Percentiles rank a stretch among this genome's conserved stretches.
Evolutionary conservation across 2,113 vertebrate genomes (phyloP).

Genomic region (Chionodraco myersi): DNA sequence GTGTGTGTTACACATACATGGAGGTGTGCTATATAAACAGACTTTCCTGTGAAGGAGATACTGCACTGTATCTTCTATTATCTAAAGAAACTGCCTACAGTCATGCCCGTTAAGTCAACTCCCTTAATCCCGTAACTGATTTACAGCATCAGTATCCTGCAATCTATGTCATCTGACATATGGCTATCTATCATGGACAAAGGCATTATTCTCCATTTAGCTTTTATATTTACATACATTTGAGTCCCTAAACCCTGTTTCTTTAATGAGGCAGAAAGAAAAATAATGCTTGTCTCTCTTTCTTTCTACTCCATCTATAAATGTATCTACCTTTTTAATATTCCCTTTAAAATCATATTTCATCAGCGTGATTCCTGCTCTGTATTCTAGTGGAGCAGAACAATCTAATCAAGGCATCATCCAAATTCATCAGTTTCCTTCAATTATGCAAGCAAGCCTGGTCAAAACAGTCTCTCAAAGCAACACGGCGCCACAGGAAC

Average conservation of each 20-base stretch:
- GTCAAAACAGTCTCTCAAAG: slow-evolving; percentile 61
- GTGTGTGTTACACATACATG: background rate
- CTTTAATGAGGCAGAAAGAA: slow-evolving; percentile 1
- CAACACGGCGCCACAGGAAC: slow-evolving; percentile 35
- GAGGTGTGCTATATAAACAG: background rate
- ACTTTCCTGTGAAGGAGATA: background rate
- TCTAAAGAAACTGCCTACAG: slow-evolving; percentile 37
- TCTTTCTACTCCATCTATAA: slow-evolving; percentile 20
- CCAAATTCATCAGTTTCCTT: slow-evolving; percentile 65
- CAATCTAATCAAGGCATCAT: slow-evolving; percentile 69
- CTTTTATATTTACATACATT: slow-evolving; percentile 29
- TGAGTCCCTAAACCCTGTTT: background rate
- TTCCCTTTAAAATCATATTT: slow-evolving; percentile 46
- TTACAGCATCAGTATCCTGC: slow-evolving; percentile 26
- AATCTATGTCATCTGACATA: slow-evolving; percentile 41
- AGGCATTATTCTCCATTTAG: slow-evolving; percentile 41
- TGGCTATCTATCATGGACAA: slow-evolving; percentile 24
- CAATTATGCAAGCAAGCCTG: slow-evolving; percentile 60
- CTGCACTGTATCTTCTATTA: slow-evolving; percentile 25
- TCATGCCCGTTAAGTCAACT: slow-evolving; percentile 27
- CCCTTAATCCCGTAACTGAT: slow-evolving; percentile 53
- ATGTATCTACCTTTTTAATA: slow-evolving; percentile 55
- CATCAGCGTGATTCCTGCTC: slow-evolving; percentile 50
- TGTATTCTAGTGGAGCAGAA: slow-evolving; percentile 44
- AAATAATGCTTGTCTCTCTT: background rate